These are phyloP conservation scores for Anguilla rostrata DNA, from an alignment of 2,113 vertebrate genomes.

Conservation along the genomic window DNA sequence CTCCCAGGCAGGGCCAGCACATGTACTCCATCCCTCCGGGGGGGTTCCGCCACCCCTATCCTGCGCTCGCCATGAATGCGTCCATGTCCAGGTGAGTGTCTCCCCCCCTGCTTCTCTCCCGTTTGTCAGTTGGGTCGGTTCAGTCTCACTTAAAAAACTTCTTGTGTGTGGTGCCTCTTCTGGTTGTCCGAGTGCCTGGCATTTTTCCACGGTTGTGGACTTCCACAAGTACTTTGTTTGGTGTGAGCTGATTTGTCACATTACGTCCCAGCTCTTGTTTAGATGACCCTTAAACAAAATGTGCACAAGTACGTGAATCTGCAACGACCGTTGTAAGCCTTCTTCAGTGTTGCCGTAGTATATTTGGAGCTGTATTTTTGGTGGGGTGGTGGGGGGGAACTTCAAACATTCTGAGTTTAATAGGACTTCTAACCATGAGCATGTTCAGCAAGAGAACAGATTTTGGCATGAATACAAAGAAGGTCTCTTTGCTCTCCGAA, in stretches of 20 bases:
- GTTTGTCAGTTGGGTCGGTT: not conserved
- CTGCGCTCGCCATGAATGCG: conserved; percentile 88
- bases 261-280: not conserved
- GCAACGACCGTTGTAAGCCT: not conserved
- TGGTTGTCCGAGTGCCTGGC: not conserved
- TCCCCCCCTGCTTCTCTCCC: not conserved
- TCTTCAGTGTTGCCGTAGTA: not conserved
- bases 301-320: not conserved
- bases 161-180: not conserved
- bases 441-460: not conserved
- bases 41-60: conserved; percentile 83
- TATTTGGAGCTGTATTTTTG: not conserved
- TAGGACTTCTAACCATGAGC: not conserved
- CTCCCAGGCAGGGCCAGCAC: conserved; percentile 81
- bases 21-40: conserved; percentile 85
- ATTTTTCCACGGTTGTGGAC: not conserved
- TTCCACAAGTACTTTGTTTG: not conserved
- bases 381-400: not conserved
- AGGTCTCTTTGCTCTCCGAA: not conserved
- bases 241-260: not conserved
- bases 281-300: not conserved
- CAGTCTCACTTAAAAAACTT: not conserved
- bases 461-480: not conserved
- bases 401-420: conserved; percentile 5
- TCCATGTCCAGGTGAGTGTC: conserved; percentile 87